Evolutionary conservation across 2,888 invertebrate species (phyloP), one percentile per base, ranked within the genome.

Genomic region (Hirtodrosophila duncani): DNA sequence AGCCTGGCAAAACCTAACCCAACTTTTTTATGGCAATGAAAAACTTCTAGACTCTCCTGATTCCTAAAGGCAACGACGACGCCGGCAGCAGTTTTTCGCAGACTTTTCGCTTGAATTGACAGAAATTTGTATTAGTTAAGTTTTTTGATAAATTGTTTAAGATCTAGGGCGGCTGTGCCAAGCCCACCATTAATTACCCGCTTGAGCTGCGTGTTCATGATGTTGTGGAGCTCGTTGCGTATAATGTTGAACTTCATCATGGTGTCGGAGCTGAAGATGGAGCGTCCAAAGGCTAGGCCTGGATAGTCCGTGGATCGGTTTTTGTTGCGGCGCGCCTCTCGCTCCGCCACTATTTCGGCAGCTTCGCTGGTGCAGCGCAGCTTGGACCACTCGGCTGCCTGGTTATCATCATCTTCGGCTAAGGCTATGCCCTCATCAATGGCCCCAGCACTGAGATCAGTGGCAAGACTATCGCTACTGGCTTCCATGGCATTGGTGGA

Each of bases 231-330:
- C 89, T 98, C 98, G 88, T 98, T 98, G 87, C 93, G 93, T 86
- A 98, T 98, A 72, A 98, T 93, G 87, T 94, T 95, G 88, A 98
- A 97, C 89, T 97, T 98, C 94, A 98, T 97, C 92, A 98, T 93
- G 6, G 98, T 97, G 86, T 97, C 97, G 48, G 97, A 97, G 84
- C 96, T 96, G 88, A 97, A 97, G 84, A 96, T 94, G 62, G 96
- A 96, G 71, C 94, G 92, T 39, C 95, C 96, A 85, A 97, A 95
- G 1, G 96, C 96, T 51, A 97, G 88, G 17, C 97, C 97, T 0
- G 96, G 97, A 88, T 97, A 97, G 85, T 96, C 96, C 26, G 95
- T 93, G 87, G 96, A 96, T 87, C 95, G 89, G 75, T 93, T 89
- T 74, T 91, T 89, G 74, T 93, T 89, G 51, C 91, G 87, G 39